Base-by-base conservation (phyloP, 2,888 invertebrate species). In the Rotaria magnacalcarata region DNA sequence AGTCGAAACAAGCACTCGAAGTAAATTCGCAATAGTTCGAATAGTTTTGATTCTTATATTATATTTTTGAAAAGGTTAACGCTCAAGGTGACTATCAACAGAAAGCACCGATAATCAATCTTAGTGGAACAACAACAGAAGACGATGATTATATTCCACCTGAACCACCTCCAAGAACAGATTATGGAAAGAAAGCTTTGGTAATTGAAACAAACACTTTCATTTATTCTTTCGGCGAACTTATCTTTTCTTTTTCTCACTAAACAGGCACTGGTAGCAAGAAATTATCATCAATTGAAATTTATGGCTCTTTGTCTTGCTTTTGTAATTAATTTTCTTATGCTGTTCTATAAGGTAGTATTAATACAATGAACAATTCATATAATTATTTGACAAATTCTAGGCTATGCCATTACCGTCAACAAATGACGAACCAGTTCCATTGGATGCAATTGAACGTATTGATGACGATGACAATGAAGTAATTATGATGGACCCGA, bases 231-330 rank as follows among this genome's bases (percentile, higher is more conserved):
- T 5, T 50, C 14, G 50, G 4, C 50, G 14, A 50, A 50, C 8
- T 11, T 34, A 34, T 34, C 34, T 34, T 34, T 34, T 21, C 21
- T 21, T 41, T 27, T 6, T 74, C 41, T 41, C 11, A 5, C 47
- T 10, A 41, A 24, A 16, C n/a, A 80, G 92, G 96, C 97, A 85
- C 96, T 97, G 92, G 93, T 99, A 88, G 99, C 99, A 1, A 93
- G 99, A 67, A 99, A 99, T 92, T 99, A 98, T 93, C 99, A 99
- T 93, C 98, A 95, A 91, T 93, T 99, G 89, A 99, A 99, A 93
- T 96, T 96, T 90, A 94, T 96, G 86, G 99, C 98, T 27, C 92
- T 99, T 87, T 94, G 96, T 54, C 92, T 99, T 89, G 99, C 99
- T 56, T 99, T 99, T 93, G 94, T 95, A 90, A 99, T 99, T 92